Conservation (phyloP, 92 coral and sea anemone species). For the Palythoa grandiflora region DNA sequence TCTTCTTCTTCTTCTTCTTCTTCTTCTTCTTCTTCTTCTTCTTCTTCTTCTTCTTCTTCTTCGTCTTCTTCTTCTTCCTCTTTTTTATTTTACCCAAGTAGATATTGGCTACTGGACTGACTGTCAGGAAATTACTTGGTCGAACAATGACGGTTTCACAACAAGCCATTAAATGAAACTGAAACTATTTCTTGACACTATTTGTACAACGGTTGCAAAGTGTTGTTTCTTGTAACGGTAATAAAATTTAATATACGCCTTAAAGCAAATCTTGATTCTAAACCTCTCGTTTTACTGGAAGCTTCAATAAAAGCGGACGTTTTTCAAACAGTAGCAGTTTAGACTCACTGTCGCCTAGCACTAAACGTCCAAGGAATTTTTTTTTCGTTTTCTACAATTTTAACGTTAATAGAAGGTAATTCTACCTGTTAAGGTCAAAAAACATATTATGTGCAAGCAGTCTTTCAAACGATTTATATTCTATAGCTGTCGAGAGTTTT, state of each 20-base stretch:
- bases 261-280: background rate
- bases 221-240: background rate
- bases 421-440: background rate
- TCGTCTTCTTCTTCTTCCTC: background rate
- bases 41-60: background rate
- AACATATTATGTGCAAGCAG: background rate
- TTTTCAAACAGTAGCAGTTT: background rate
- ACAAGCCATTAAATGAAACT: too few species aligned
- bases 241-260: background rate
- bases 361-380: background rate
- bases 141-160: too few species aligned
- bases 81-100: too few species aligned
- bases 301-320: background rate
- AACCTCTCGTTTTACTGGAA: background rate
- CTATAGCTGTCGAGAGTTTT: background rate
- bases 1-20: background rate
- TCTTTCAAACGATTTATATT: background rate
- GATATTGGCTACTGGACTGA: too few species aligned
- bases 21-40: background rate
- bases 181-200: too few species aligned
- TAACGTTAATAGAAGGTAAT: background rate
- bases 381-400: background rate
- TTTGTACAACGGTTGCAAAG: background rate
- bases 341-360: background rate
- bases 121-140: too few species aligned